Evolutionary conservation across 2,888 invertebrate genomes (phyloP).

Genomic region (Cryptocheilus praepositus): DNA sequence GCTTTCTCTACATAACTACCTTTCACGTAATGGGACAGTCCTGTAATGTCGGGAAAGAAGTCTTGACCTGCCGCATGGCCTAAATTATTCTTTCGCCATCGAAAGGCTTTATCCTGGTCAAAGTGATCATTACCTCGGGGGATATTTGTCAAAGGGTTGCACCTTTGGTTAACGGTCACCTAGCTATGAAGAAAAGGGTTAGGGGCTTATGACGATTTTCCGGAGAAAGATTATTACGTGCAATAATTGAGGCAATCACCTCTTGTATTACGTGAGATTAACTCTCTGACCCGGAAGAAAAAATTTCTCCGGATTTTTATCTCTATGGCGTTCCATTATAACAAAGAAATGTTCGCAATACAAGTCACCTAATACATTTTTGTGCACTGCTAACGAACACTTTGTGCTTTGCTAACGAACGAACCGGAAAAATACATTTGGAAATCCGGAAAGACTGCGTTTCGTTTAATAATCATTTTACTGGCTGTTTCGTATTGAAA

Average conservation of each 20-base stretch:
- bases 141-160: conserved; percentile 50
- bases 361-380: neutral
- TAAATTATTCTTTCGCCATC: conserved; percentile 22
- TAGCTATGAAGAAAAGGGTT: conserved; percentile 49
- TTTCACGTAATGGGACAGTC: neutral
- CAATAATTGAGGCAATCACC: conserved; percentile 46
- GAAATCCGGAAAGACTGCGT: neutral
- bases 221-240: conserved; percentile 43
- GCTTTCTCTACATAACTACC: no score
- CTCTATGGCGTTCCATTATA: neutral
- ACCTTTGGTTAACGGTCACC: conserved; percentile 42
- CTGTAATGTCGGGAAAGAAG: neutral
- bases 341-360: neutral
- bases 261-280: neutral
- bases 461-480: neutral
- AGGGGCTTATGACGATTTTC: conserved; percentile 44
- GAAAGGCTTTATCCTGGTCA: conserved; percentile 48
- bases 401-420: neutral
- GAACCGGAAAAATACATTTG: neutral
- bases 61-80: conserved; percentile 5
- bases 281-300: neutral
- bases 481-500: neutral
- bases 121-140: conserved; percentile 48
- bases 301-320: neutral
- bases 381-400: neutral